Base-by-base conservation (phyloP, 2,888 invertebrate species). In the Diarsia dahlii region DNA sequence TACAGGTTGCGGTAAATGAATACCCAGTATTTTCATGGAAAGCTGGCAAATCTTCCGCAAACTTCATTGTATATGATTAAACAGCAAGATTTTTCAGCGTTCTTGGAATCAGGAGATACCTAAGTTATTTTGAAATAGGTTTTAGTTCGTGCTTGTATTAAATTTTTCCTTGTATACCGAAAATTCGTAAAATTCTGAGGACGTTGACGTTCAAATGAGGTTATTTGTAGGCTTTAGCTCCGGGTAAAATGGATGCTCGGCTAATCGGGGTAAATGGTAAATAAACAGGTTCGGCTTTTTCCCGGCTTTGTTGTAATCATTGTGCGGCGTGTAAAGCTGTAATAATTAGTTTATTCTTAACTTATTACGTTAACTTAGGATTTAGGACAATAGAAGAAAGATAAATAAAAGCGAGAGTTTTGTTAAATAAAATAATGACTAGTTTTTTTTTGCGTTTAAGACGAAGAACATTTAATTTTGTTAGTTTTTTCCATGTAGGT, bases 231-330 rank as follows among this genome's bases (percentile, higher is more conserved):
- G 84, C 80, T 71, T 80, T 75, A 75, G 79, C 73, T 74, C 69
- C 71, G 78, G 73, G 80, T 75, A 82, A 76, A 82, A 87, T 84
- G 78, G 76, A 82, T 80, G 79, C 75, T 79, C 71, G 76, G 78
- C 83, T 85, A 87, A 87, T 85, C 82, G 77, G 82, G 81, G 84
- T 78, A 71, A 83, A 82, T 83, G 78, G 82, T 81, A 74, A 84
- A 84, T 84, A 84, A 83, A 86, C 85, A 75, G 73, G 45, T 73
- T 81, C n/a, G 73, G 70, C 66, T 74, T 85, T 84, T 86, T 75
- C 60, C 50, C 48, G 78, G 78, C 65, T 69, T 66, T 74, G 60
- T 74, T 56, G 64, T 74, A 79, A 74, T 74, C 18, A 70, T 74
- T 66, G 65, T 60, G 69, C 12, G 65, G 56, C 73, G 39, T 74